Conservation (phyloP, 30 jellyfish, hydroid and myxozoan genomes). For the Chrysaora quinquecirrha region DNA sequence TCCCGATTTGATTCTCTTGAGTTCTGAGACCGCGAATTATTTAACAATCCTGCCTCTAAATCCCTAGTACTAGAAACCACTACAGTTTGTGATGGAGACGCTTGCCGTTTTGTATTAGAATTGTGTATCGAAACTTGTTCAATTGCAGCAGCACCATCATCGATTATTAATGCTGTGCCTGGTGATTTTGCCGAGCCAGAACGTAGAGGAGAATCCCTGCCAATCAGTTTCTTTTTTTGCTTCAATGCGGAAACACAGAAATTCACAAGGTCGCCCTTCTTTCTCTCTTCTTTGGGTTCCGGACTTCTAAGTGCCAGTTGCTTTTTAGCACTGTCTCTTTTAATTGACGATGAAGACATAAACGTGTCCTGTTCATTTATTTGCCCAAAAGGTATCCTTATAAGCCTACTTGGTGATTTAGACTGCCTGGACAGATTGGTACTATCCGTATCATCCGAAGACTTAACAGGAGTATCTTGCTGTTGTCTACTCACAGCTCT, state of each 20-base stretch:
- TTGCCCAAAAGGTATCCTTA: constrained; percentile 55
- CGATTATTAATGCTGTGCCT: no score
- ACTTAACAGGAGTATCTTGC: not conserved
- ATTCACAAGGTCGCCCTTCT: constrained; percentile 19
- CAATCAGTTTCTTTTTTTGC: constrained; percentile 7
- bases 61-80: no score
- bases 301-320: not conserved
- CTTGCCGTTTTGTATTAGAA: no score
- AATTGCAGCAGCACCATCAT: no score
- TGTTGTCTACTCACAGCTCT: constrained; percentile 1
- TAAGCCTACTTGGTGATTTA: not conserved
- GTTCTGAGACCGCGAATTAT: constrained; percentile 2
- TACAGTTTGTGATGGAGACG: no score
- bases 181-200: not conserved
- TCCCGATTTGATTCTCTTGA: not conserved
- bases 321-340: not conserved
- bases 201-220: constrained; percentile 7
- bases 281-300: not conserved
- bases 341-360: constrained; percentile 22
- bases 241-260: constrained; percentile 51
- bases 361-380: not conserved
- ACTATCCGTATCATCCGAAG: not conserved
- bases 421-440: not conserved
- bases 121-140: no score
- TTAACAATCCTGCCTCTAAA: not conserved